These are phyloP conservation scores for Nephrotoma flavescens DNA, from an alignment of 2,888 invertebrate species.

Conservation along the genomic window DNA sequence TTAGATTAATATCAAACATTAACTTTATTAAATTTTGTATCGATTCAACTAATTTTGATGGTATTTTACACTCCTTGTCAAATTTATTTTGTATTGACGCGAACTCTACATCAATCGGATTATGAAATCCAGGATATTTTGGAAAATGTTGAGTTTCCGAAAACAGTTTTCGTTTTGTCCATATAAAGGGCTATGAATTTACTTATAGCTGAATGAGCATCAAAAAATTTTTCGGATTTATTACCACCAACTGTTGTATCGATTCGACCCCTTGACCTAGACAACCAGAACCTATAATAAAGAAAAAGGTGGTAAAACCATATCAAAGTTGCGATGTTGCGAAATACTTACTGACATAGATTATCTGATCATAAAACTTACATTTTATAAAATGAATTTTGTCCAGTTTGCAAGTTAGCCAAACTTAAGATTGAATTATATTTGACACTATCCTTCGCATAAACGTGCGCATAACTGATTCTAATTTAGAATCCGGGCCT, in stretches of 20 bases:
- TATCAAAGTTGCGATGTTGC: not conserved
- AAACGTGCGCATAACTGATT: conserved; percentile 68
- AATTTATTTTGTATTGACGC: conserved; percentile 21
- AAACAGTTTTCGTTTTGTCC: not conserved
- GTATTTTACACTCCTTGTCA: conserved; percentile 27
- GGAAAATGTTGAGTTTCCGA: not conserved
- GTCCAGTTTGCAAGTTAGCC: conserved; percentile 73
- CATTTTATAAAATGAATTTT: conserved; percentile 90
- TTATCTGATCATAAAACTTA: conserved; percentile 72
- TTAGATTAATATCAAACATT: conserved; percentile 80
- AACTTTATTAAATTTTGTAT: conserved; percentile 72
- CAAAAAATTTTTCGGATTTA: conserved; percentile 39
- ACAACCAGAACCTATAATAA: conserved; percentile 52
- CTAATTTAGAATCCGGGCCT: conserved; percentile 78
- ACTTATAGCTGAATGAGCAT: conserved; percentile 37
- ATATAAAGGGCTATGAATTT: not conserved
- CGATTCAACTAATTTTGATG: conserved; percentile 54
- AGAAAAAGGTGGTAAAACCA: not conserved
- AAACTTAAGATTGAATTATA: conserved; percentile 67
- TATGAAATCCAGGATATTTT: conserved; percentile 55
- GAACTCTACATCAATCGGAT: conserved; percentile 73
- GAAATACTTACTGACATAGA: conserved; percentile 35
- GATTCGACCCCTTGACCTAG: conserved; percentile 91
- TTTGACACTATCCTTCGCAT: conserved; percentile 39
- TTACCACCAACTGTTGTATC: conserved; percentile 84